phyloP scores from a whole-genome alignment of 2,797 vertebrate species.

The Premnoplex brunnescens region DNA sequence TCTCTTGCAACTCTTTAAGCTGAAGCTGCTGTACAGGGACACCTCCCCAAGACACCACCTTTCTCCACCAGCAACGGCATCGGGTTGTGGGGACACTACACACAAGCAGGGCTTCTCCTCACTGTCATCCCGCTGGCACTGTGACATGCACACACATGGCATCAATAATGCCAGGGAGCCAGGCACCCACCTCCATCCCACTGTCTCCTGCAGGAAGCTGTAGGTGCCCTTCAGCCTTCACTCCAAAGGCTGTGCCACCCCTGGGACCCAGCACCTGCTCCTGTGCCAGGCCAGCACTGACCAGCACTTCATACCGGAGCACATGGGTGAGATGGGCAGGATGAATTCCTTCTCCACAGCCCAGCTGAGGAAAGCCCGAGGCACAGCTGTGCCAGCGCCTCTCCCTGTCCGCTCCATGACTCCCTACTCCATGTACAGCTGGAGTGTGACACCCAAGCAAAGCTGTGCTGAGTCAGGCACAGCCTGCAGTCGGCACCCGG shows the following conservation, averaged over 20 bases:
- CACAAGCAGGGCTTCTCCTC: neutral
- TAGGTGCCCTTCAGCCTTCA: neutral
- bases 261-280: neutral
- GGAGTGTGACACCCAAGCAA: rapidly evolving
- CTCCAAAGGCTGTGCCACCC: neutral
- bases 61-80: rapidly evolving
- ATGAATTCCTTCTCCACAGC: neutral
- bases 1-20: neutral
- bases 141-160: rapidly evolving
- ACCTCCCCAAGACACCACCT: rapidly evolving
- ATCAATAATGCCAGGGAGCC: rapidly evolving
- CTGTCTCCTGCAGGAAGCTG: rapidly evolving
- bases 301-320: rapidly evolving
- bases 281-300: neutral
- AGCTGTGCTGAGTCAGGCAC: neutral
- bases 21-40: neutral
- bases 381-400: rapidly evolving
- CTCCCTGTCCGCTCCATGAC: neutral
- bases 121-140: rapidly evolving
- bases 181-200: neutral
- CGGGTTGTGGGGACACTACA: rapidly evolving
- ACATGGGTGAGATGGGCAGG: rapidly evolving
- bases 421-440: neutral
- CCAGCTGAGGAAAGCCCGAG: rapidly evolving
- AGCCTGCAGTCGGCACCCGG: rapidly evolving